Base-by-base conservation (phyloP, 2,797 vertebrate species). In the Gadopsis bispinosus region DNA sequence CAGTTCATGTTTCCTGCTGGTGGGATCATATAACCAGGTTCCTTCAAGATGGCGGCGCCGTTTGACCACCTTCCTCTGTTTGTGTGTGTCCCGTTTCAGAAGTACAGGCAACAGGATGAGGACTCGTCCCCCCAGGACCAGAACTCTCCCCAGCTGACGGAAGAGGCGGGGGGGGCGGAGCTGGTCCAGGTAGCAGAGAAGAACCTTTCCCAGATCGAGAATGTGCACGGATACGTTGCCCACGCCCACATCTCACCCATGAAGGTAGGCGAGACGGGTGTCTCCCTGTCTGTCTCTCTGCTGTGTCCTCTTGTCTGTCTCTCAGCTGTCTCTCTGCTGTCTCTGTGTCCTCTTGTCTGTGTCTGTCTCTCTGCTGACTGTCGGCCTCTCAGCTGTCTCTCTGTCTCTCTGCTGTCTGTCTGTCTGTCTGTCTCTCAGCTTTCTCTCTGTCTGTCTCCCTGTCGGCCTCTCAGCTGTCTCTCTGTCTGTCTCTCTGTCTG, bases 241-340 rank as follows among this genome's bases (percentile, higher is more conserved):
- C 98, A 98, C 75, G 96, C 97, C 63, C 98, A 98, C 88, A 97
- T 99, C 94, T 98, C 98, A 1, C 98, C 98, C 29, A 91, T 98
- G 93, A 99, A 99, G 97, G 98, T 99, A 97, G 66, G 90, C 35
- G 14, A 22, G 3, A 0, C 6, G 2, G 0, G 0, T 4, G 4
- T 4, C 55, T 10, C 29, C 19, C 12, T 41, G 5, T 53, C 53
- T 33, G 11, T 26, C 13, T 47, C 4, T 41, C 22, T 55, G 7
- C 22, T 12, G 7, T 47, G 37, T 11, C 16, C 22, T 5, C 8
- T 0, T 54, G 3, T 22, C 7, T 8, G 7, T 50, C 45, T 16
- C 20, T 26, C 26, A 26, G 26, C 26, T 26, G 26, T 26, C 26
- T 26, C 26, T 26, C 26, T 26, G 26, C 26, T 26, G 26, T 26